phyloP scores from a whole-genome alignment of 2,113 vertebrate genomes.

The Atrichornis clamosus region DNA sequence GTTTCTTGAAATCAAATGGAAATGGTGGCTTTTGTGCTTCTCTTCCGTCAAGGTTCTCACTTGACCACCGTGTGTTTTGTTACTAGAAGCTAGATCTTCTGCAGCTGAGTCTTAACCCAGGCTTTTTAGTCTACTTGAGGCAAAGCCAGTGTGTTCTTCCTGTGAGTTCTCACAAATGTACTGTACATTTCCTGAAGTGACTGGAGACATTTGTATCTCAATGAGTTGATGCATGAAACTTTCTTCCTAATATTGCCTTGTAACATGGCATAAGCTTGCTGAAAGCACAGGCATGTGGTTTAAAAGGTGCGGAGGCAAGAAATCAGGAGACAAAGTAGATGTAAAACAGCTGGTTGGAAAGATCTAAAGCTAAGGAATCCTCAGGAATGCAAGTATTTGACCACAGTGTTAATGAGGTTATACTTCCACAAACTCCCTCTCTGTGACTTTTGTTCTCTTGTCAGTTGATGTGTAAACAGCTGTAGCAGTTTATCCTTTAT shows the following conservation, averaged over 20 bases:
- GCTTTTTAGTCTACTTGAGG: neutral
- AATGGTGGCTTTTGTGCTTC: neutral
- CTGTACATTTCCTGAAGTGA: neutral
- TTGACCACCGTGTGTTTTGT: neutral
- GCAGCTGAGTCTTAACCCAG: neutral
- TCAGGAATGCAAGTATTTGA: neutral
- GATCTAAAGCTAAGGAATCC: neutral
- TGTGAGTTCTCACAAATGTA: neutral
- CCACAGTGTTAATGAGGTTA: neutral
- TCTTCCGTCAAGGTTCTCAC: neutral
- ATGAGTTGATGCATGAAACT: neutral
- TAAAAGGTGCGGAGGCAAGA: neutral
- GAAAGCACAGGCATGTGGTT: neutral
- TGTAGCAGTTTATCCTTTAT: neutral
- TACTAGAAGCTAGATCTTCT: neutral
- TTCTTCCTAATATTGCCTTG: neutral
- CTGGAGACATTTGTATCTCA: neutral
- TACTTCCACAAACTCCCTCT: neutral
- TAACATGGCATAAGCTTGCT: neutral
- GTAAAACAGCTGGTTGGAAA: neutral
- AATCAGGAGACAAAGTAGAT: neutral
- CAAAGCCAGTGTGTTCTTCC: neutral
- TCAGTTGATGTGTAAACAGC: neutral
- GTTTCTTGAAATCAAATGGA: neutral
- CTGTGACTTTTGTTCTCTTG: neutral